Percentiles rank a stretch among this genome's conserved stretches.
Evolutionary conservation across 2,888 invertebrate genomes (phyloP).

Genomic region (Acanthosoma haemorrhoidale): DNA sequence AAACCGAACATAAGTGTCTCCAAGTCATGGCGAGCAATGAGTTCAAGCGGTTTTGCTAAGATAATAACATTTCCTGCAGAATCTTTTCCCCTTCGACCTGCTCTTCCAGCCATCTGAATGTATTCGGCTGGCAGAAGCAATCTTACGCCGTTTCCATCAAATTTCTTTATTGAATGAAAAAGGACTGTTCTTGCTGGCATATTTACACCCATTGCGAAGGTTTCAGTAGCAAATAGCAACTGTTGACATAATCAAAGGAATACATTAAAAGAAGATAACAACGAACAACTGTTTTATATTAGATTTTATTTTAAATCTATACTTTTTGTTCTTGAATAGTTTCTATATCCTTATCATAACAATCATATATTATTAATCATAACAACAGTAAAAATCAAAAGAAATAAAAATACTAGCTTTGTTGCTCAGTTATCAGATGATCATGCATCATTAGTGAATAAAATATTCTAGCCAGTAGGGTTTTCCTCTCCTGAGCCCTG

Average conservation of each 20-base stretch:
- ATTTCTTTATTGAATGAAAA: slow-evolving; percentile 87
- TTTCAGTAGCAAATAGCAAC: slow-evolving; percentile 96
- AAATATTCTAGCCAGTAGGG: no score
- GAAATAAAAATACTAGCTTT: no score
- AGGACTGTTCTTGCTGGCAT: slow-evolving; percentile 98
- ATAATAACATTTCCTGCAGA: slow-evolving; percentile 92
- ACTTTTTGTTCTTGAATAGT: no score
- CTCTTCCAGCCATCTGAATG: slow-evolving; percentile 97
- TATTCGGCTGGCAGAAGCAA: slow-evolving; percentile 86
- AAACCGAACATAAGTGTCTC: slow-evolving; percentile 76
- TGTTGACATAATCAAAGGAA: slow-evolving; percentile 45
- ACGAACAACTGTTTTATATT: background rate
- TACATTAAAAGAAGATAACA: background rate
- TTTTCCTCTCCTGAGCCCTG: no score
- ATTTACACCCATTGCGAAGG: slow-evolving; percentile 99
- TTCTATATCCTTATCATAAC: no score
- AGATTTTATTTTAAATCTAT: background rate
- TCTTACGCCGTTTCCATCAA: slow-evolving; percentile 76
- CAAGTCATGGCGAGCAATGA: slow-evolving; percentile 68
- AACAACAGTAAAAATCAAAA: no score
- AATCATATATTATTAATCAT: no score
- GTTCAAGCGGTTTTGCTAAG: slow-evolving; percentile 64
- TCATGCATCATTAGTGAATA: no score
- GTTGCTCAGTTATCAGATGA: no score
- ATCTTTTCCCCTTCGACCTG: slow-evolving; percentile 90